Conservation (phyloP, 2,888 invertebrate genomes). For the Diogma glabrata region DNA sequence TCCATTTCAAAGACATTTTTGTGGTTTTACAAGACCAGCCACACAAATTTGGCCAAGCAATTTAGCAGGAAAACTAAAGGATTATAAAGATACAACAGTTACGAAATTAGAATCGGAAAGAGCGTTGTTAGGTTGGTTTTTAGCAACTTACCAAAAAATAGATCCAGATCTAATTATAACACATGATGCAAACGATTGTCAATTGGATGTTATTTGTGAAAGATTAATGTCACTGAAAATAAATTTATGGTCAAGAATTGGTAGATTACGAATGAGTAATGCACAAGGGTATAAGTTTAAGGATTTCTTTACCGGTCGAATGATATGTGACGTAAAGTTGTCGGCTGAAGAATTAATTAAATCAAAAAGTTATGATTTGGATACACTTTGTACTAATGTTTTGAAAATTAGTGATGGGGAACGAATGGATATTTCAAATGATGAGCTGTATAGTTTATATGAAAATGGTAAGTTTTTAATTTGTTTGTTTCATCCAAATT, state of each 20-base stretch:
- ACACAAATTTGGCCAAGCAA: conserved; percentile 75
- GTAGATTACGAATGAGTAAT: conserved; percentile 64
- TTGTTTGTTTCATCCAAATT: too few relatives aligned
- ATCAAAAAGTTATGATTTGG: conserved; percentile 84
- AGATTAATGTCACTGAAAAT: conserved; percentile 64
- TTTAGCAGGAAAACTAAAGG: conserved; percentile 54
- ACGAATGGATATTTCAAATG: conserved; percentile 55
- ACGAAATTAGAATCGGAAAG: conserved; percentile 76
- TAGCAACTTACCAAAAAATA: conserved; percentile 71
- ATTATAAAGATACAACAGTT: conserved; percentile 58
- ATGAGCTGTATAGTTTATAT: conserved; percentile 58
- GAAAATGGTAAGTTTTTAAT: too few relatives aligned
- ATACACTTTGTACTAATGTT: conserved; percentile 61
- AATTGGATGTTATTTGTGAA: conserved; percentile 80
- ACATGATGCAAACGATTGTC: conserved; percentile 83
- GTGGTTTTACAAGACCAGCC: conserved; percentile 74
- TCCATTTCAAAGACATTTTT: conserved; percentile 77
- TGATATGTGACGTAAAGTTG: conserved; percentile 83
- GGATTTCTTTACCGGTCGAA: conserved; percentile 60
- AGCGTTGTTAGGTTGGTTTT: conserved; percentile 71
- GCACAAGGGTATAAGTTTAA: conserved; percentile 45
- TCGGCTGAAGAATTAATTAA: conserved; percentile 90
- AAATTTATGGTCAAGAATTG: conserved; percentile 81
- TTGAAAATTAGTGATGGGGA: conserved; percentile 63
- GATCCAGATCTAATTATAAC: conserved; percentile 94